Evolutionary conservation across 92 coral and sea anemone genomes (phyloP).

Genomic region (Actinostola sp.): DNA sequence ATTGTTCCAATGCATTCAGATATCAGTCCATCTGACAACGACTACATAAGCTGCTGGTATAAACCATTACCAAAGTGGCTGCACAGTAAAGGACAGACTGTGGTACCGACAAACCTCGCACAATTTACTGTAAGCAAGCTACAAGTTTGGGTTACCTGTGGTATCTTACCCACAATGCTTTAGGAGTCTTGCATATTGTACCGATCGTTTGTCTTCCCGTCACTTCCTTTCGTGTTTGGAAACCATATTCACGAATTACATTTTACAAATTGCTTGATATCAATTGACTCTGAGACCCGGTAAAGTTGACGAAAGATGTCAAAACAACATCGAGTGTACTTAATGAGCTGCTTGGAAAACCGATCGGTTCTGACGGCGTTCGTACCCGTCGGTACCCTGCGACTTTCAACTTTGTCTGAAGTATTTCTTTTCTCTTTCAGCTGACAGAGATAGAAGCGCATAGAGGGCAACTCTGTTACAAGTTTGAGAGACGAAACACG

Average conservation of each 20-base stretch:
- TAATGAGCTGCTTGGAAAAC: no score
- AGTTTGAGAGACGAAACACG: conserved; percentile 65
- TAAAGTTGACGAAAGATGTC: no score
- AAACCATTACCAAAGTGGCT: conserved; percentile 85
- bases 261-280: no score
- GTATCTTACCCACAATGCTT: background rate
- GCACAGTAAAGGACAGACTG: conserved; percentile 83
- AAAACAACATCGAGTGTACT: no score
- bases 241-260: no score
- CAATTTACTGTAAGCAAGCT: conserved; percentile 74
- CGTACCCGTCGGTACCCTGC: no score
- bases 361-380: no score
- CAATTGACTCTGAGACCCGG: no score
- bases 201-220: no score
- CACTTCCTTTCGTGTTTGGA: no score
- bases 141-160: background rate
- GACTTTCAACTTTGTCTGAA: no score
- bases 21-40: conserved; percentile 68
- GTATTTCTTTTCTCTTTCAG: conserved; percentile 26
- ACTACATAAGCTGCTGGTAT: conserved; percentile 91
- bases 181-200: no score
- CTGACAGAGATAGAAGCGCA: conserved; percentile 76
- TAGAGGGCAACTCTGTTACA: conserved; percentile 79
- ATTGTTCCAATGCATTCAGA: conserved; percentile 91
- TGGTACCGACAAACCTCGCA: conserved; percentile 84